Percentiles rank a stretch among this genome's conserved stretches.
Evolutionary conservation across 2,113 vertebrate species (phyloP).

Genomic region (Tichodroma muraria): DNA sequence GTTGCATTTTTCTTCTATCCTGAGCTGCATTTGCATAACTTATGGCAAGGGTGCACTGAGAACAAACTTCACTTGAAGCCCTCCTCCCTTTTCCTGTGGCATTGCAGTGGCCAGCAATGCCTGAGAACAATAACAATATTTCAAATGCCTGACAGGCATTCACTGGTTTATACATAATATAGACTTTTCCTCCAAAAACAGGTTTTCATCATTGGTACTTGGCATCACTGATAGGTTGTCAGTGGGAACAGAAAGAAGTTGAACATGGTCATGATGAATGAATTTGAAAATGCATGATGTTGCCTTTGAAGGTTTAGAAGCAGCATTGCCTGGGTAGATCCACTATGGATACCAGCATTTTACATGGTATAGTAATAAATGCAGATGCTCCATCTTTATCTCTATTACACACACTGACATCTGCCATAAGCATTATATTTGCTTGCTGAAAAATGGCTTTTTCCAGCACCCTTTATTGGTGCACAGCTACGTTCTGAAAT

Average conservation of each 20-base stretch:
- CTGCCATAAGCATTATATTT: not conserved
- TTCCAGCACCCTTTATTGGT: not conserved
- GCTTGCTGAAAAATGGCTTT: not conserved
- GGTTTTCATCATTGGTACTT: not conserved
- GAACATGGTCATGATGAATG: not conserved
- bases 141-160: not conserved
- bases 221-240: not conserved
- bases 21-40: not conserved
- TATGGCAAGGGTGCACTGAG: not conserved
- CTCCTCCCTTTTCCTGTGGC: not conserved
- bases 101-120: not conserved
- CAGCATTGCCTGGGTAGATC: not conserved
- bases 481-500: not conserved
- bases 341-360: not conserved
- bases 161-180: not conserved
- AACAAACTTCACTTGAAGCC: not conserved
- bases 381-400: conserved; percentile 5
- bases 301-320: not conserved
- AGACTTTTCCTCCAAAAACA: not conserved
- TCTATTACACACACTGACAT: not conserved
- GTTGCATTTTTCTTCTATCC: not conserved
- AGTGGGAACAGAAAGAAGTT: not conserved
- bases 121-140: not conserved
- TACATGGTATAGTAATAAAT: not conserved
- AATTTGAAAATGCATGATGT: not conserved